Conservation (phyloP, 2,888 invertebrate species). For the Ormyrus rosae region DNA sequence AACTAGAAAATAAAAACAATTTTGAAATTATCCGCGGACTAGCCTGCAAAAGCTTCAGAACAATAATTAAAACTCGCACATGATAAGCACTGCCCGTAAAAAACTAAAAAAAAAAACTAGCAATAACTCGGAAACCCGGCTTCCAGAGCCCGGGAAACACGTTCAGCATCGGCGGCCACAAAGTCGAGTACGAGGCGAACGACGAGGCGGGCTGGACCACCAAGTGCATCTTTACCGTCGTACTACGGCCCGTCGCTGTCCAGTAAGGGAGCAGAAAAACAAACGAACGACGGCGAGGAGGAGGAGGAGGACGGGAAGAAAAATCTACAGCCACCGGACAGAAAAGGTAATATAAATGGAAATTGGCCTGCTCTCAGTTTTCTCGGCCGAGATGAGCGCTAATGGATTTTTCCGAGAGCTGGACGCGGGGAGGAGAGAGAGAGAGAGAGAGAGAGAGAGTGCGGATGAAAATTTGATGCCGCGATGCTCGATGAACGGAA, state of each 20-base stretch:
- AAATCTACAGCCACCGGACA: not conserved
- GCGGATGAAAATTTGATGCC: no score
- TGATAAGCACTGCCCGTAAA: not conserved
- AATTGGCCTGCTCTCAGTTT: slow-evolving; percentile 64
- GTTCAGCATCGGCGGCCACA: slow-evolving; percentile 75
- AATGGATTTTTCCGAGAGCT: slow-evolving; percentile 45
- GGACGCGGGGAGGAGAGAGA: not conserved
- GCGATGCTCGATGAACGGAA: no score
- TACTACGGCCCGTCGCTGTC: slow-evolving; percentile 61
- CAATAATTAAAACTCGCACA: slow-evolving; percentile 28
- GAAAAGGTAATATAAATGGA: slow-evolving; percentile 72
- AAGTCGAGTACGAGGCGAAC: slow-evolving; percentile 76
- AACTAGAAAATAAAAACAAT: not conserved
- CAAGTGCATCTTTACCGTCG: slow-evolving; percentile 75
- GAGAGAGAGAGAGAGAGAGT: not conserved
- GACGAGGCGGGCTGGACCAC: slow-evolving; percentile 77
- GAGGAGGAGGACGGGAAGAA: slow-evolving; percentile 29
- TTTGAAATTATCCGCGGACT: no score
- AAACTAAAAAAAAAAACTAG: not conserved
- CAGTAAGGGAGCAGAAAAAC: not conserved
- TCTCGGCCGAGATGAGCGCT: slow-evolving; percentile 33
- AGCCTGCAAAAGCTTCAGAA: no score
- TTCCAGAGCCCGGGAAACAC: slow-evolving; percentile 75
- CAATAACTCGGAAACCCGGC: not conserved
- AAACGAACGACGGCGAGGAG: not conserved